Conservation (phyloP, 2,888 invertebrate genomes). For the Macaria liturata region DNA sequence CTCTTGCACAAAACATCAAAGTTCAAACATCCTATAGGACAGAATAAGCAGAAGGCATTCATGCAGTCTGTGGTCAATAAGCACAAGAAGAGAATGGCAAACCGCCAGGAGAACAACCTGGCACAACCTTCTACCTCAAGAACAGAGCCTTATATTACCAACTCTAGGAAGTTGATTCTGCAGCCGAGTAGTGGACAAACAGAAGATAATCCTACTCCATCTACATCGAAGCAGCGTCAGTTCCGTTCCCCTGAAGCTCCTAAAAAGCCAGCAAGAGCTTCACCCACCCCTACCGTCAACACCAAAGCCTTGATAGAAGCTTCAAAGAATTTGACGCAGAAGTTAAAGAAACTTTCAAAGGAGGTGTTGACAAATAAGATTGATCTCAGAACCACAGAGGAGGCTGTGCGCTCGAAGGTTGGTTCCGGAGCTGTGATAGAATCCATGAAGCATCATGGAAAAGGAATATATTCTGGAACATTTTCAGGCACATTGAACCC, state of each 20-base stretch:
- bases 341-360: slow-evolving; percentile 93
- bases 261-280: slow-evolving; percentile 63
- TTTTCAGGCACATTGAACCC: slow-evolving; percentile 98
- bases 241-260: slow-evolving; percentile 68
- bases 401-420: slow-evolving; percentile 73
- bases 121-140: slow-evolving; percentile 73
- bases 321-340: slow-evolving; percentile 95
- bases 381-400: slow-evolving; percentile 74
- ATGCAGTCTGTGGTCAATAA: slow-evolving; percentile 80
- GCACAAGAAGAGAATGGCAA: slow-evolving; percentile 76
- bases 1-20: slow-evolving; percentile 79
- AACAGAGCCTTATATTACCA: slow-evolving; percentile 67
- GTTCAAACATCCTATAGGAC: slow-evolving; percentile 76
- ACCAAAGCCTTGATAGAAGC: slow-evolving; percentile 93
- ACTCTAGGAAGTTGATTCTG: slow-evolving; percentile 63
- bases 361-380: slow-evolving; percentile 91
- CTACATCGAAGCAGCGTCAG: slow-evolving; percentile 66
- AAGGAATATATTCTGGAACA: slow-evolving; percentile 97
- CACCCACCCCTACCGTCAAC: slow-evolving; percentile 79
- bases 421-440: slow-evolving; percentile 92
- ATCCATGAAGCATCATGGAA: slow-evolving; percentile 96
- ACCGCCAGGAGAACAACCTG: slow-evolving; percentile 56
- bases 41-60: slow-evolving; percentile 78
- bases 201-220: slow-evolving; percentile 62
- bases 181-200: slow-evolving; percentile 61